Conservation (phyloP, 2,797 vertebrate species). For the Sebastes hubbsi region DNA sequence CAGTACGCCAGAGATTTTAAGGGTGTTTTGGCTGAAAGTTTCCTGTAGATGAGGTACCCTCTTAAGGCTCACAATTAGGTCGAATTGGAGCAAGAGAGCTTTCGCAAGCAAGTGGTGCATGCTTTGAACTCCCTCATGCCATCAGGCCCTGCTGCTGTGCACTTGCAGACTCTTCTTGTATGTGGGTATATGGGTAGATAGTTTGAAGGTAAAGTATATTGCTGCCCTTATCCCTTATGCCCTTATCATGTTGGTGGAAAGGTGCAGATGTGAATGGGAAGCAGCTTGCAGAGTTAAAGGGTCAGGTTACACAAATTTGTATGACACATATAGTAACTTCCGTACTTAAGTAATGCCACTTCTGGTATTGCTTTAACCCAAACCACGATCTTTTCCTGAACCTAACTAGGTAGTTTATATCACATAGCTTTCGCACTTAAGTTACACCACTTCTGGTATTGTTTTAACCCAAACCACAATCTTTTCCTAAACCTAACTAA, state of each 20-base stretch:
- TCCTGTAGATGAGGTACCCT: background rate
- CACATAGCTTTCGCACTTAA: no score
- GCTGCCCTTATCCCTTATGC: background rate
- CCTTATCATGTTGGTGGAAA: background rate
- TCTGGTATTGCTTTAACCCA: no score
- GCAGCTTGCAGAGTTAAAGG: background rate
- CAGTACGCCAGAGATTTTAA: background rate
- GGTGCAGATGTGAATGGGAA: background rate
- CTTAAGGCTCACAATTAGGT: constrained; percentile 7
- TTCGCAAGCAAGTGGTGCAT: constrained; percentile 8
- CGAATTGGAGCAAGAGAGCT: constrained; percentile 22
- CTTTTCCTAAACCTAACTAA: no score
- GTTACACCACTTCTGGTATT: no score
- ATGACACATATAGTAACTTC: no score
- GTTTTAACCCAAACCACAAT: no score
- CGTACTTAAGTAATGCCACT: no score
- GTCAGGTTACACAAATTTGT: background rate
- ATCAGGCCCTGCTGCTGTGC: background rate
- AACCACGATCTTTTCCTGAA: no score
- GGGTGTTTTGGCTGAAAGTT: constrained; percentile 5
- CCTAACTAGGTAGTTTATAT: no score
- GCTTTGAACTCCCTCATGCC: constrained; percentile 29
- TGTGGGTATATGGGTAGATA: background rate
- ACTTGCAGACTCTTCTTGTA: background rate
- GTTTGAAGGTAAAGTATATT: background rate